phyloP scores from a whole-genome alignment of 1,140 invertebrate species.

The Drosophila novamexicana region DNA sequence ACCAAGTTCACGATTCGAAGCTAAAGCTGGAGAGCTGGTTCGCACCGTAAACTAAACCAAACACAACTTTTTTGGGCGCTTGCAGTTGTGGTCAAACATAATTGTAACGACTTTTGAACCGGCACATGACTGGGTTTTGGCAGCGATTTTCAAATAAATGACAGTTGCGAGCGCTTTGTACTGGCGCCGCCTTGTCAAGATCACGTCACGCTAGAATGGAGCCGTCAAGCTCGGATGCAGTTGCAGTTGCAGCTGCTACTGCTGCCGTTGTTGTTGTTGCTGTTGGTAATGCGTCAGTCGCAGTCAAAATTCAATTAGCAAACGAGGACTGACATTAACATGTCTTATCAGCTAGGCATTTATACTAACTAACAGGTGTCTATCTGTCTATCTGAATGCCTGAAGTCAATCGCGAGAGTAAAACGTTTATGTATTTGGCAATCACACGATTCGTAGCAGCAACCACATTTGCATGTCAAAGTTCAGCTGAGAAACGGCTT shows the following conservation, averaged over 20 bases:
- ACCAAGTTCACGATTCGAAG: too few species aligned
- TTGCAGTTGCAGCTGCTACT: constrained; percentile 17
- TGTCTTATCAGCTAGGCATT: constrained; percentile 34
- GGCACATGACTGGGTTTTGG: constrained; percentile 2
- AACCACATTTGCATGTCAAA: constrained; percentile 52
- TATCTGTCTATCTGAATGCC: constrained; percentile 11
- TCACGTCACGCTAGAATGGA: constrained; percentile 70
- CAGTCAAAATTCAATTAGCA: constrained; percentile 40
- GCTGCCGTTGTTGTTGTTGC: not conserved
- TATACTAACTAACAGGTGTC: constrained; percentile 27
- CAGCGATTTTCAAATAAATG: constrained; percentile 33
- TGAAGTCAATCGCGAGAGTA: constrained; percentile 5
- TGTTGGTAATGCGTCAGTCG: constrained; percentile 11
- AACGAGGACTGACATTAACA: constrained; percentile 36
- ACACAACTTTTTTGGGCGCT: not conserved
- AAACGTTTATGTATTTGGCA: constrained; percentile 9
- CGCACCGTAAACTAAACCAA: too few species aligned
- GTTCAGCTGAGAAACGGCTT: constrained; percentile 52
- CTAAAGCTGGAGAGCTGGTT: too few species aligned
- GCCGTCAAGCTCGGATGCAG: constrained; percentile 53
- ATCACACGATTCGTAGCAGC: constrained; percentile 28
- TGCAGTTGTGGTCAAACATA: constrained; percentile 30
- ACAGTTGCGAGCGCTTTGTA: constrained; percentile 32
- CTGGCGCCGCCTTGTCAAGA: constrained; percentile 44
- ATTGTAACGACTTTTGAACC: constrained; percentile 22